Base-by-base conservation (phyloP, 2,113 vertebrate species). In the Pterophyllum scalare region DNA sequence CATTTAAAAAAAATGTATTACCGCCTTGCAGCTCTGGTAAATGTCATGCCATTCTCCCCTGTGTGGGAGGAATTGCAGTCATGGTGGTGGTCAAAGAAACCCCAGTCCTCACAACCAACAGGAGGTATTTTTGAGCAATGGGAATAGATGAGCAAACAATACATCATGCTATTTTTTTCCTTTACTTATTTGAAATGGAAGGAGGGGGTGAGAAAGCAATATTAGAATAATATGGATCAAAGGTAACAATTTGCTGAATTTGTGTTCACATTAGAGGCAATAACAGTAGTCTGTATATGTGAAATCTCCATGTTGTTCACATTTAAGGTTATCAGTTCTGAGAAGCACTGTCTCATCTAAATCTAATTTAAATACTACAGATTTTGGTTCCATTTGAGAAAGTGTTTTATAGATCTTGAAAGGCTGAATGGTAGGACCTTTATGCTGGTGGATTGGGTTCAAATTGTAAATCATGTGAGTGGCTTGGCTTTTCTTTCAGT, bases 1-100 rank as follows among this genome's bases (percentile, higher is more conserved):
- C 92, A 92, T 94, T 94, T 93, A 75, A 93, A 88, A 87, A 81
- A 89, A 87, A 93, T 90, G 87, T 93, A 92, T 94, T 93, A 94
- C 86, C 35, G 75, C 87, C 85, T 88, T 88, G 92, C 89, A 93
- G 89, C 90, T 91, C 93, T 94, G 91, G 82, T 94, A 95, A 95
- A 95, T 95, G 95, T 95, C 95, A 95, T 91, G 92, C 86, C 92
- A 94, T 94, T 95, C 93, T 94, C 92, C 87, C 85, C 92, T 82
- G 93, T 93, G 92, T 94, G 93, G 92, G 95, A 90, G 87, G 94
- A 93, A 93, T 79, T 43, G 90, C 83, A 88, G 87, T 59, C 79
- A 83, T 75, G 87, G 82, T 2, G 90, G 90, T 93, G 91, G 93
- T 91, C 93, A 94, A 90, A 91, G 90, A 92, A 33, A 83, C 83